Base-by-base conservation (phyloP, 2,113 vertebrate genomes). In the Tretioscincus oriximinensis region DNA sequence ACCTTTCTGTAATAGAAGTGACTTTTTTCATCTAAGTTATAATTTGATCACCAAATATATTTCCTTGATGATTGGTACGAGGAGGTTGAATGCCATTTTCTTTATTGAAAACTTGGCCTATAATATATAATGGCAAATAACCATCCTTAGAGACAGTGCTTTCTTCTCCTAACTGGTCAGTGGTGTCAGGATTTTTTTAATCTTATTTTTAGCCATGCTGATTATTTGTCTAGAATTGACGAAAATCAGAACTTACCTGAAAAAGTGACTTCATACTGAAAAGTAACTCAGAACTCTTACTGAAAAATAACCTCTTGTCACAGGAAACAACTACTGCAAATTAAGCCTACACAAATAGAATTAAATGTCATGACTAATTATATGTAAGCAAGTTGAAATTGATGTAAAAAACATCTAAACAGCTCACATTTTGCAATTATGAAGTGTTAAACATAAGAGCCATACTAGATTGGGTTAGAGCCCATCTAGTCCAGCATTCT, bases 11-110 rank as follows among this genome's bases (percentile, higher is more conserved):
- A 88, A 97, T 95, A 78, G 93, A 93, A 8, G 95, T 95, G 10
- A 93, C 95, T 0, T 88, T 93, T 88, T 96, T 95, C 95, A 97
- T 96, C 96, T 96, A 97, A 61, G 96, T 95, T 96, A 97, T 96
- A 87, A 97, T 95, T 86, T 96, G 96, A 18, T 95, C 95, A 73
- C 95, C 94, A 66, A 95, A 97, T 31, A 96, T 95, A 85, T 96
- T 97, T 78, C 95, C 94, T 7, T 96, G 95, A 87, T 96, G 96
- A 88, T 96, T 96, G 71, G 96, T 96, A 31, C 96, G 95, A 63
- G 95, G 93, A 12, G 96, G 96, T 64, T 92, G 90, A 81, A 93
- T 77, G 0, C 68, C 79, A 75, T 84, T 81, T 70, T 93, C 91
- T 77, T 91, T 85, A 5, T 72, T 74, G 67, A 68, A 89, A 58